Base-by-base conservation (phyloP, 92 coral and sea anemone species). In the Zoanthus sansibaricus region DNA sequence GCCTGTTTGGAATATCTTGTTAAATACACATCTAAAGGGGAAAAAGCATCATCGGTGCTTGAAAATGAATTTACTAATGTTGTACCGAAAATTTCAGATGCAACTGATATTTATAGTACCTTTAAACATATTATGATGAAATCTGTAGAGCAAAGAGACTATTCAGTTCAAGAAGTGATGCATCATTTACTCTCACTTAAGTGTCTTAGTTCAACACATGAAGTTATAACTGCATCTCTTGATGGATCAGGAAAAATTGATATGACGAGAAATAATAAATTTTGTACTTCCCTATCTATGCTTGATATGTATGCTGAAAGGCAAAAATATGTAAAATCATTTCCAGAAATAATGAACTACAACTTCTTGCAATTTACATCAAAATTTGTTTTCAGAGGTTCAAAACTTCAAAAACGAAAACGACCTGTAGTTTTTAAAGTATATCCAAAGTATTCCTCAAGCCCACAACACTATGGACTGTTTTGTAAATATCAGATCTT, bases 231-330 rank as follows among this genome's bases (percentile, higher is more conserved):
- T 17, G 33, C 82, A 18, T 86, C 82, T 47, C 76, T 86, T 11
- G 79, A 86, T 86, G 88, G 90, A 1, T 86, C 90, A 18, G 48
- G 90, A 78, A 90, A 48, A 86, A 46, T 86, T 7, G 59, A 90
- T 62, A 25, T 82, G 25, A 58, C 18, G 20, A 78, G 62, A 33
- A 52, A 71, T 25, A 12, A 86, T 4, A 71, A 86, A 56, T 55
- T 14, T 62, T 86, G 90, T 68, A 90, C 90, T 44, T 33, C 7
- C 67, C 86, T 78, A 52, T 90, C 90, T 18, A 71, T 90, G 83
- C 64, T 90, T 10, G 90, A 86, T 90, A 15, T 78, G 6, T 90
- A 86, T 86, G 90, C 90, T 13, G 75, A 90, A 21, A 77, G 87
- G 21, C 45, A 32, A 47, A 90, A 72, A 52, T 72, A 46, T 70